Conservation (phyloP, 2,888 invertebrate genomes). For the Taenaris catops region DNA sequence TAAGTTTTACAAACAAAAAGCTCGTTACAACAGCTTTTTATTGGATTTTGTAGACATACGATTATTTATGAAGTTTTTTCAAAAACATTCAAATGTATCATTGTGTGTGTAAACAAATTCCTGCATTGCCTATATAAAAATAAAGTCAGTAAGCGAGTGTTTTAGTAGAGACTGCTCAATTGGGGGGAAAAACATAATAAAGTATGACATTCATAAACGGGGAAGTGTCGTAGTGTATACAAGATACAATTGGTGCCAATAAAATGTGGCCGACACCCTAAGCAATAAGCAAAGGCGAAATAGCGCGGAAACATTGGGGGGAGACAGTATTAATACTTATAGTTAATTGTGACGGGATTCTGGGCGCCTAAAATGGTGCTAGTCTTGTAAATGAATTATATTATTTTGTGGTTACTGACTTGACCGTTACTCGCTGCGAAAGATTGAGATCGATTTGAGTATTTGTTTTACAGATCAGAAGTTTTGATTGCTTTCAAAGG, state of each 20-base stretch:
- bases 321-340: conserved; percentile 78
- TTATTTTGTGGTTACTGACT: no score
- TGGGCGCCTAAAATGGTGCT: conserved; percentile 43
- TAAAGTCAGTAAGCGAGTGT: conserved; percentile 15
- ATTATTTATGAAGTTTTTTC: no score
- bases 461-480: no score
- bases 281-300: conserved; percentile 70
- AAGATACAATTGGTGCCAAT: conserved; percentile 72
- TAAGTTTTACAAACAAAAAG: no score
- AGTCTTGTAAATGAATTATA: no score
- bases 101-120: conserved; percentile 3
- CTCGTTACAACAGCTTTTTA: no score
- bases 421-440: no score
- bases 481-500: no score
- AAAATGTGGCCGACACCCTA: conserved; percentile 65
- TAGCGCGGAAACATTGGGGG: conserved; percentile 72
- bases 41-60: no score
- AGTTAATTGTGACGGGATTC: conserved; percentile 65
- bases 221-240: conserved; percentile 66
- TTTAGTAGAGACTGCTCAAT: conserved; percentile 31
- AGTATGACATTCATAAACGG: conserved; percentile 68
- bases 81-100: no score
- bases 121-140: neutral
- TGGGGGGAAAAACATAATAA: conserved; percentile 42
- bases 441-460: no score